Base-by-base conservation (phyloP, 2,888 invertebrate genomes). In the Drosophila eohydei region DNA sequence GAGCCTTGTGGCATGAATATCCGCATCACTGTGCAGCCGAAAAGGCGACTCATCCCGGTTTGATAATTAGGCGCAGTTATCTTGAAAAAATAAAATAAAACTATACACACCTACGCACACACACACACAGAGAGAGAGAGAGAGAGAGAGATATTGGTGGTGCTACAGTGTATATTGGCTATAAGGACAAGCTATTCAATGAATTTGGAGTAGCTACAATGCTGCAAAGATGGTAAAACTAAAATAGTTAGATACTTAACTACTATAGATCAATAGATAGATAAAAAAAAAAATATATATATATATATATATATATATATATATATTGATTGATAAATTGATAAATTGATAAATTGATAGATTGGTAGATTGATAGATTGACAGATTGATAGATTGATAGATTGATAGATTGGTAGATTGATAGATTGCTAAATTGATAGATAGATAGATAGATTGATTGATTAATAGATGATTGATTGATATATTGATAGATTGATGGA, bases 31-130 rank as follows among this genome's bases (percentile, higher is more conserved):
- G 30, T 52, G 51, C 43, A 62, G 56, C 62, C 60, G 46, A 54
- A 68, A 73, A 65, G 32, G 62, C 61, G 55, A 56, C 74, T 74
- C 67, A 67, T 71, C 54, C 71, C 56, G n/a, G 54, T 67, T 63
- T 78, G 78, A 82, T 83, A 83, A 83, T 83, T 84, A 80, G 84
- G 71, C 73, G 70, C 80, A 82, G 72, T 69, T 80, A 81, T 83
- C 72, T 72, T 68, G 48, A 57, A 59, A 78, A 54, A 16, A 26
- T n/a, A n/a, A 60, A 16, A 59, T 44, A 28, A n/a, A 66, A 48
- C 30, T 28, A 55, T 4, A 41, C 16, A 55, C 21, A 68, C 34
- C 12, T 5, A 52, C 38, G 28, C n/a, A 38, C 26, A 26, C n/a
- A 52, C n/a, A n/a, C 21, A 38, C 3, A 30, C 8, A 5, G 14